Conservation (phyloP, 2,888 invertebrate genomes). For the Mimas tiliae region DNA sequence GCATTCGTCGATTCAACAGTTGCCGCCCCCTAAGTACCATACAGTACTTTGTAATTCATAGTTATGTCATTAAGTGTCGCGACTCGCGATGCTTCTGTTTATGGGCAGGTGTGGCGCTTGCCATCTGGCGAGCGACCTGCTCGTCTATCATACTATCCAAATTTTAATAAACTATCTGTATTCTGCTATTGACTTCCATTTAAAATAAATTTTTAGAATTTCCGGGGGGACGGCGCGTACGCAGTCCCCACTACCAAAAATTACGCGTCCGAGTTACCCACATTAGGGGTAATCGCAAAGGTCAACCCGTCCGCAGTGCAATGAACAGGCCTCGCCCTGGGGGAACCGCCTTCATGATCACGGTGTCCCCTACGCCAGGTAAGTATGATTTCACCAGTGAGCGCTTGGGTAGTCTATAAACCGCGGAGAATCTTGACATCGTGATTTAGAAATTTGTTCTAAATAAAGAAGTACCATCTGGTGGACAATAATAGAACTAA, state of each 20-base stretch:
- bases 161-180: too few relatives aligned
- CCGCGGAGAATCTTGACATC: constrained; percentile 20
- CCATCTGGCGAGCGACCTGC: too few relatives aligned
- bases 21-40: too few relatives aligned
- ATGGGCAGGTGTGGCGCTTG: too few relatives aligned
- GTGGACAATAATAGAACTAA: not conserved
- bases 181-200: too few relatives aligned
- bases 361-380: constrained; percentile 38
- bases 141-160: too few relatives aligned
- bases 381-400: constrained; percentile 33
- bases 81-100: too few relatives aligned
- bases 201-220: not conserved
- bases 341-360: constrained; percentile 36
- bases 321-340: constrained; percentile 38
- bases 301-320: constrained; percentile 35
- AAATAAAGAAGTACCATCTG: not conserved
- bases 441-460: not conserved
- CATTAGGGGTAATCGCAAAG: constrained; percentile 36
- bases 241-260: constrained; percentile 39
- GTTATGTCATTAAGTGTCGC: too few relatives aligned
- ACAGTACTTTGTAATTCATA: too few relatives aligned
- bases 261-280: constrained; percentile 35
- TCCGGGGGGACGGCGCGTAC: constrained; percentile 35
- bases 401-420: not conserved
- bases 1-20: too few relatives aligned